Conservation (phyloP, 2,797 vertebrate species). For the Ctenopoma kingsleyae region DNA sequence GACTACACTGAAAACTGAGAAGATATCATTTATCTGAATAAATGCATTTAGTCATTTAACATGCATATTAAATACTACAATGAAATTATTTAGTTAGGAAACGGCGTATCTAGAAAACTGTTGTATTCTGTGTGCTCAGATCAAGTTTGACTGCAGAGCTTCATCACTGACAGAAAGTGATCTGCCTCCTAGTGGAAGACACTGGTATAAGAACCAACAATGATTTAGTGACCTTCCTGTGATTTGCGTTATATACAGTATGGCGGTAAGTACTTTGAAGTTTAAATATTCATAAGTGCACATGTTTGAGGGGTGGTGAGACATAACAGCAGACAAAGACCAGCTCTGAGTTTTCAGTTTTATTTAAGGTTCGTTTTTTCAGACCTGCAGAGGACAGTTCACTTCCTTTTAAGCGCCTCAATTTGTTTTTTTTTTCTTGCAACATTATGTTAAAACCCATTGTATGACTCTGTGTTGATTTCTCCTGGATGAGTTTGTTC, state of each 20-base stretch:
- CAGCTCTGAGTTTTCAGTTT: constrained; percentile 94
- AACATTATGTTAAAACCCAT: constrained; percentile 89
- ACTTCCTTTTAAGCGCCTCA: constrained; percentile 94
- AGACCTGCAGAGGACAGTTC: constrained; percentile 99
- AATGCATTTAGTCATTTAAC: background rate
- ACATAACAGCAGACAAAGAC: constrained; percentile 70
- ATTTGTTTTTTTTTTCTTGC: constrained; percentile 75
- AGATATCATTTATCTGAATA: background rate
- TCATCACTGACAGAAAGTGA: constrained; percentile 43
- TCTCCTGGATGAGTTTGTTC: constrained; percentile 84
- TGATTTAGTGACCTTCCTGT: constrained; percentile 23
- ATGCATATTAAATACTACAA: background rate
- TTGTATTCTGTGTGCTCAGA: constrained; percentile 35
- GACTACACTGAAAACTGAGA: background rate
- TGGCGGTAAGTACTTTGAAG: background rate
- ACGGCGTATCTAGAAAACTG: background rate
- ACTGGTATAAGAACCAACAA: background rate
- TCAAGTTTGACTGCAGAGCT: constrained; percentile 71
- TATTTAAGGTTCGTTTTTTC: constrained; percentile 99
- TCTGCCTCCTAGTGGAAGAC: constrained; percentile 70
- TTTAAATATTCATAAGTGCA: constrained; percentile 22
- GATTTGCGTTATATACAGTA: background rate
- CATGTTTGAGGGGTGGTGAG: constrained; percentile 10
- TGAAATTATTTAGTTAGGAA: background rate
- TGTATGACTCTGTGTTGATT: constrained; percentile 78